Evolutionary conservation across 2,888 invertebrate genomes (phyloP), one percentile per base, ranked within the genome.

Genomic region (Serripes groenlandicus): DNA sequence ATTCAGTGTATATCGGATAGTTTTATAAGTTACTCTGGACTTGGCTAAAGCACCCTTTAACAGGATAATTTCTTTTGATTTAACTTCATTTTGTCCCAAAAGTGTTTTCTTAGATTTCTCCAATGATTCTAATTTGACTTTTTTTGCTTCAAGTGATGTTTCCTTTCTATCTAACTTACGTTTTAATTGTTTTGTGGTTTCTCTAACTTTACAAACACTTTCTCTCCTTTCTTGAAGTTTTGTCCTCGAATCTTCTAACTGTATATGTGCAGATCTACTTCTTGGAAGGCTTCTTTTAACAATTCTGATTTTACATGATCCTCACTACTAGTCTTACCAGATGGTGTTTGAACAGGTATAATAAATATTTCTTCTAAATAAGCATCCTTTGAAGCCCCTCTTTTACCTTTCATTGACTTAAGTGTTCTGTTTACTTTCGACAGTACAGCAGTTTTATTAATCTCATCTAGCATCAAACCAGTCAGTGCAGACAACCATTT

Each of bases 151-250:
- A 69, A 56, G 7, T 66, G 26, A 34, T 26, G 26, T 66, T 26
- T 54, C 3, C 35, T 54, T 35, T 56, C 68, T 62, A 15, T 75
- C 52, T 15, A 75, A 32, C 54, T 75, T 75, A 15, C 68, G 18
- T 30, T 75, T 75, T n/a, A 52, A n/a, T 37, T 75, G 75, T 75
- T 75, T 75, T 15, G 56, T 21, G 34, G 23, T 66, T 68, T 75
- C 74, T 52, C 62, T 49, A 4, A 62, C 37, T 37, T 37, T 58
- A 62, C 18, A 4, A 5, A 73, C 34, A 42, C 15, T 74, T 30
- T 60, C 62, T 62, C 5, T 9, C 15, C 30, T 62, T 64, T 62
- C 74, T 23, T 42, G 32, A 21, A 74, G 4, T 49, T 74, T 74
- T 37, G 21, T 42, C 21, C 3, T 35, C 9, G 58, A 23, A 34